Evolutionary conservation across 2,797 vertebrate species (phyloP).

Genomic region (Hydrocynus forskahlii): DNA sequence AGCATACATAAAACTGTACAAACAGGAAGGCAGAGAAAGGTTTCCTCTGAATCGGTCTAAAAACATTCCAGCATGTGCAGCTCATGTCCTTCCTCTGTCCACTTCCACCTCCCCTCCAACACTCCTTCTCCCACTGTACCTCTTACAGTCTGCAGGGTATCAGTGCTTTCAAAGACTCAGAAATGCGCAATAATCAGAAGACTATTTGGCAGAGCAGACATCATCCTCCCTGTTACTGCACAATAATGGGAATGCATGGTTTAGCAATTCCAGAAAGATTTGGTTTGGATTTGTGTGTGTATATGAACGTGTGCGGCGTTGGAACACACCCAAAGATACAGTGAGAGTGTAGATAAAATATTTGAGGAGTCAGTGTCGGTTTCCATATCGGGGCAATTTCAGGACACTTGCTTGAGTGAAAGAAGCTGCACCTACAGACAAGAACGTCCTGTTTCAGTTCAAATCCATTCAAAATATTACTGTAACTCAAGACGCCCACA

Average conservation of each 20-base stretch:
- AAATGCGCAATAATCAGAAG: not conserved
- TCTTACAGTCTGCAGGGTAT: slow-evolving; percentile 16
- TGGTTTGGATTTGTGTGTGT: slow-evolving; percentile 5
- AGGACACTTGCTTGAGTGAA: slow-evolving; percentile 10
- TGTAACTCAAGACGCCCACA: slow-evolving; percentile 32
- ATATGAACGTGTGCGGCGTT: slow-evolving; percentile 8
- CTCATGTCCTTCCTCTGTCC: slow-evolving; percentile 64
- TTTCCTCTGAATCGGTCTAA: slow-evolving; percentile 55
- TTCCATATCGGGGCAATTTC: slow-evolving; percentile 23
- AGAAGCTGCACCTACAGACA: not conserved
- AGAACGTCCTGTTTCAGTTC: not conserved
- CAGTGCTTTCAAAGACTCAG: slow-evolving; percentile 6
- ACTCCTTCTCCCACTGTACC: slow-evolving; percentile 19
- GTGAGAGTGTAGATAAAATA: slow-evolving; percentile 40
- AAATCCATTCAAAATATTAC: slow-evolving; percentile 19
- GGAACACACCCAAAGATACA: slow-evolving; percentile 29
- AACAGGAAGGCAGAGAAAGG: slow-evolving; percentile 69
- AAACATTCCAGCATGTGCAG: slow-evolving; percentile 73
- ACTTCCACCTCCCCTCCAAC: slow-evolving; percentile 42
- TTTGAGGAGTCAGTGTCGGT: slow-evolving; percentile 23
- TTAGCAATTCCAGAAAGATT: not conserved
- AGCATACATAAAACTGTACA: slow-evolving; percentile 26
- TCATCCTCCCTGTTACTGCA: slow-evolving; percentile 20
- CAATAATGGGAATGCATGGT: slow-evolving; percentile 21
- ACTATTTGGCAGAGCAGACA: slow-evolving; percentile 17